A percentile compares a stretch with the other conserved stretches of the same genome.
Conservation (phyloP, 1,140 invertebrate genomes). For the Procambarus virginalis region DNA sequence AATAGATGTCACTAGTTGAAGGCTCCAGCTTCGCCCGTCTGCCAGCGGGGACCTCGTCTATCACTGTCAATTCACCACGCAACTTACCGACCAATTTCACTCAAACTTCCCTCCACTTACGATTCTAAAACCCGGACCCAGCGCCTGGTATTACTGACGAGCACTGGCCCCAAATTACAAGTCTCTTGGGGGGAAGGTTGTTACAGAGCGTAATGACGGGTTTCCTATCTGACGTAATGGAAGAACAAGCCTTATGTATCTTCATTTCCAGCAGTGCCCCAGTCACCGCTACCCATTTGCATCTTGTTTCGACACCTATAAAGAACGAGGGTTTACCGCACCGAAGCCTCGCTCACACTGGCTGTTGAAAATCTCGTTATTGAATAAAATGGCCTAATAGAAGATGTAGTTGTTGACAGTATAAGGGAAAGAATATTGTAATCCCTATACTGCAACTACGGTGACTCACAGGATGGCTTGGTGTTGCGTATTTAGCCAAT, state of each 20-base stretch:
- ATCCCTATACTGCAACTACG: too few species aligned
- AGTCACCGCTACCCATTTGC: neutral
- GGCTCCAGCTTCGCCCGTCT: too few species aligned
- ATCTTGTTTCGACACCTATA: neutral
- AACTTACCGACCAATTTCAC: conserved; percentile 2
- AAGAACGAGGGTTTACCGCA: neutral
- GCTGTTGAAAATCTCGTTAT: neutral
- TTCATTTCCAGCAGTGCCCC: neutral
- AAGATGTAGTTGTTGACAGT: too few species aligned
- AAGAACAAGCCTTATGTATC: conserved; percentile 17
- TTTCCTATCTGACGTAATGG: conserved; percentile 19
- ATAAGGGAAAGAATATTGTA: too few species aligned
- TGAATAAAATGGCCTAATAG: neutral
- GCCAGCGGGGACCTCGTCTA: neutral
- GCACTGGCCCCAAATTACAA: conserved; percentile 7
- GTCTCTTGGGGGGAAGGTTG: neutral
- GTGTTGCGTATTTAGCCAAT: too few species aligned
- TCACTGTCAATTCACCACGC: neutral
- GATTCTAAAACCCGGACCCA: neutral
- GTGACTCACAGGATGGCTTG: too few species aligned
- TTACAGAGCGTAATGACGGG: conserved; percentile 9
- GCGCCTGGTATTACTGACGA: neutral
- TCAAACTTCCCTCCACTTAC: neutral
- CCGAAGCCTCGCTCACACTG: neutral
- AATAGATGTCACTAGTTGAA: neutral